Base-by-base conservation (phyloP, 2,113 vertebrate species). In the Tragelaphus imberbis region DNA sequence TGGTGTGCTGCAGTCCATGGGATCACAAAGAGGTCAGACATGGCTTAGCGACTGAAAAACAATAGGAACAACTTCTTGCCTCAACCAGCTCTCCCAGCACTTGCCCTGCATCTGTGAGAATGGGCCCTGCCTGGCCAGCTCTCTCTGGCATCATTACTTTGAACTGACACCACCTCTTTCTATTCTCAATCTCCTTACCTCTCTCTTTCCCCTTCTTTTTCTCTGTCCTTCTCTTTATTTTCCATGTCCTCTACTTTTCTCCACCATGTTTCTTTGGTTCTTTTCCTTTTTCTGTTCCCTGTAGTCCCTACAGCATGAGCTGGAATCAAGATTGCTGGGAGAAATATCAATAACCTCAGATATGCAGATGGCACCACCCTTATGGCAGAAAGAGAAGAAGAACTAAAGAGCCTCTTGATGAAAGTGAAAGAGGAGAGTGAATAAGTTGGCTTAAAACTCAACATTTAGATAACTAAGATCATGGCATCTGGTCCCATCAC, bases 51-150 rank as follows among this genome's bases (percentile, higher is more conserved):
- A 23, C 65, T 71, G 10, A 71, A 71, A 36, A 71, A 36, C n/a
- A 71, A 3, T 5, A 71, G 7, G 15, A 65, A 40, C 68, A 71
- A 71, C 68, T 71, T n/a, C 68, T 71, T 19, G 12, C 53, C 7
- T 58, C 11, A 30, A 1, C 21, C 30, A 7, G 7, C 40, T 3
- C 1, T 25, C 28, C 25, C 28, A 21, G 61, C 0, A 0, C 40
- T 13, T 5, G 56, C 21, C 33, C 23, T 16, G 16, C 9, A 28
- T 47, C 8, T n/a, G 30, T 59, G 63, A 25, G 79, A 2, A 11
- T 8, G 59, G 27, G 21, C 2, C 27, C 30, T n/a, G 7, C 1
- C 44, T 12, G 47, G 79, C 30, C 16, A 17, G 21, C 5, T 25
- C 13, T 30, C 79, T 81, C 55, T 36, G 1, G 28, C n/a, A 23